Conservation (phyloP, 2,113 vertebrate species). For the Chionodraco myersi region DNA sequence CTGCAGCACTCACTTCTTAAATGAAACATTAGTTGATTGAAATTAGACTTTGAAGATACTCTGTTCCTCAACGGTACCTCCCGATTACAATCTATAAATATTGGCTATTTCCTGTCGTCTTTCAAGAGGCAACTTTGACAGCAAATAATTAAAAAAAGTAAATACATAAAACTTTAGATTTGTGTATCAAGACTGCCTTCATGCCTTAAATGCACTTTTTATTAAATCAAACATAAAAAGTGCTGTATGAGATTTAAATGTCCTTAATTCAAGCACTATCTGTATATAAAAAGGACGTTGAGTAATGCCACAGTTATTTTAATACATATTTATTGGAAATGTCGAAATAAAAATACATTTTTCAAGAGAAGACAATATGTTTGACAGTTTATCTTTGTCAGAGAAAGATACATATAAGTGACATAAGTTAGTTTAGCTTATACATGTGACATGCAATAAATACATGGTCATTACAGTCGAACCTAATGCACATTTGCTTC, state of each 20-base stretch:
- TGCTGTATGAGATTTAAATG: too few relatives aligned
- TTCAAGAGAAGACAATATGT: constrained; percentile 59
- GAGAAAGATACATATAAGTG: constrained; percentile 60
- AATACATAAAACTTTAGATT: not conserved
- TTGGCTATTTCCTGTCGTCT: not conserved
- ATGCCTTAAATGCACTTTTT: not conserved
- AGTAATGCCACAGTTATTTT: constrained; percentile 29
- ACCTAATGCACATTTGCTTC: constrained; percentile 63
- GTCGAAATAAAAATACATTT: constrained; percentile 77
- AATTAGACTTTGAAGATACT: not conserved
- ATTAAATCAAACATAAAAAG: too few relatives aligned
- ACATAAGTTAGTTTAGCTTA: constrained; percentile 75
- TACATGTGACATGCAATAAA: constrained; percentile 83
- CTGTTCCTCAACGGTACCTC: not conserved
- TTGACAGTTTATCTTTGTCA: constrained; percentile 50
- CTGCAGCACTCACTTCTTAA: not conserved
- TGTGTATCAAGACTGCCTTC: not conserved
- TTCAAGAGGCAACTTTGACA: not conserved
- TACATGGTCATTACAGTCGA: constrained; percentile 65
- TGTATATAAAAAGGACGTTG: not conserved
- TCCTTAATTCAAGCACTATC: not conserved
- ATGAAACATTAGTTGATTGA: not conserved
- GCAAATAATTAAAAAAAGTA: not conserved
- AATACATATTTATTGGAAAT: constrained; percentile 83
- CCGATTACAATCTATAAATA: too few relatives aligned